phyloP scores from a whole-genome alignment of 2,888 invertebrate species.

The Gonocerus acuteangulatus region DNA sequence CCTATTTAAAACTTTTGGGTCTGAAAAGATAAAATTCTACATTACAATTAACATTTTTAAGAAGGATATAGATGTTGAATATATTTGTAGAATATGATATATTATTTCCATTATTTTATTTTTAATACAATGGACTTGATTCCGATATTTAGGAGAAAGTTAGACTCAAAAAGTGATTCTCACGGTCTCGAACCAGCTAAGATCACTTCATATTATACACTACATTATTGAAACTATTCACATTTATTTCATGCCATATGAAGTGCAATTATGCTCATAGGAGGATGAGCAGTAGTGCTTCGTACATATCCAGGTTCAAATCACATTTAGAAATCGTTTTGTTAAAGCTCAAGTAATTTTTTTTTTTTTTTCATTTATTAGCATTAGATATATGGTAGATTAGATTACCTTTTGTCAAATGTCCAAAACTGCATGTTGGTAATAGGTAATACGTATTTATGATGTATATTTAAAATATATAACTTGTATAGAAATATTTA shows the following conservation, averaged over 20 bases:
- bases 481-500: constrained; percentile 8
- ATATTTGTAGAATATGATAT: constrained; percentile 21
- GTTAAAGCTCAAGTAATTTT: constrained; percentile 15
- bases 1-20: constrained; percentile 16
- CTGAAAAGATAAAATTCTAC: constrained; percentile 13
- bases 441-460: constrained; percentile 12
- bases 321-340: constrained; percentile 5
- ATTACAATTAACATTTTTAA: not conserved
- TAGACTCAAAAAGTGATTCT: constrained; percentile 34
- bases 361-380: constrained; percentile 2
- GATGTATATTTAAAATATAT: constrained; percentile 14
- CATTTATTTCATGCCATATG: not conserved
- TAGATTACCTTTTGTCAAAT: not conserved
- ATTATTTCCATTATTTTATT: constrained; percentile 20
- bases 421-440: constrained; percentile 18
- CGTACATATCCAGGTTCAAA: constrained; percentile 5
- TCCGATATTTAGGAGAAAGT: constrained; percentile 32
- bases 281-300: constrained; percentile 2
- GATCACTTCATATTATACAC: constrained; percentile 13
- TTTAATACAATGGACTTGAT: constrained; percentile 27
- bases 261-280: constrained; percentile 14
- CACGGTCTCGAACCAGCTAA: not conserved
- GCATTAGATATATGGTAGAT: not conserved
- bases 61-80: constrained; percentile 6
- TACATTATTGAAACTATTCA: constrained; percentile 8